phyloP scores from a whole-genome alignment of 2,888 invertebrate species.

The Mythimna impura region DNA sequence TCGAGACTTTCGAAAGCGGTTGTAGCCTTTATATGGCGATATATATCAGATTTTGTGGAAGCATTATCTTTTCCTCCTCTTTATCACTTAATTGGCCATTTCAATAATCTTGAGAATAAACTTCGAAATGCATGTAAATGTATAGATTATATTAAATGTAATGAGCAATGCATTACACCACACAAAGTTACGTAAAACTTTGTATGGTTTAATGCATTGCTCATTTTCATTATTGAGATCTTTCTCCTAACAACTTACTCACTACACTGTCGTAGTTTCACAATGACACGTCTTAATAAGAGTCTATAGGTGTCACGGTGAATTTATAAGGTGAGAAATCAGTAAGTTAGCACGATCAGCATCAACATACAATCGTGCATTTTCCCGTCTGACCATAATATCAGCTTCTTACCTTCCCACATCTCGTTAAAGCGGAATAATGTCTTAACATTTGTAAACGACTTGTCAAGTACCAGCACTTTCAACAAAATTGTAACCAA shows the following conservation, averaged over 20 bases:
- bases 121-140: no score
- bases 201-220: neutral
- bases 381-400: slow-evolving; percentile 58
- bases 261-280: slow-evolving; percentile 28
- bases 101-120: no score
- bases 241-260: slow-evolving; percentile 13
- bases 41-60: neutral
- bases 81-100: no score
- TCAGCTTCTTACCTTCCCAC: slow-evolving; percentile 54
- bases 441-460: slow-evolving; percentile 53
- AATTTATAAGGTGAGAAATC: slow-evolving; percentile 58
- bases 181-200: neutral
- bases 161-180: no score
- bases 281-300: slow-evolving; percentile 48
- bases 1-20: slow-evolving; percentile 7
- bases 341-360: slow-evolving; percentile 37
- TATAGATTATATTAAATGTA: no score
- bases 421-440: slow-evolving; percentile 58
- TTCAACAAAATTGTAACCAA: slow-evolving; percentile 33
- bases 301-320: slow-evolving; percentile 40
- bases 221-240: slow-evolving; percentile 11
- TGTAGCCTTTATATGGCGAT: neutral
- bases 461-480: slow-evolving; percentile 31
- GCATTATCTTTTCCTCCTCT: neutral
- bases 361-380: slow-evolving; percentile 61